Percentiles rank a stretch among this genome's conserved stretches.
These are phyloP conservation scores for Stichodactyla mertensii DNA, from an alignment of 64 coral and sea anemone genomes.

Conservation along the genomic window DNA sequence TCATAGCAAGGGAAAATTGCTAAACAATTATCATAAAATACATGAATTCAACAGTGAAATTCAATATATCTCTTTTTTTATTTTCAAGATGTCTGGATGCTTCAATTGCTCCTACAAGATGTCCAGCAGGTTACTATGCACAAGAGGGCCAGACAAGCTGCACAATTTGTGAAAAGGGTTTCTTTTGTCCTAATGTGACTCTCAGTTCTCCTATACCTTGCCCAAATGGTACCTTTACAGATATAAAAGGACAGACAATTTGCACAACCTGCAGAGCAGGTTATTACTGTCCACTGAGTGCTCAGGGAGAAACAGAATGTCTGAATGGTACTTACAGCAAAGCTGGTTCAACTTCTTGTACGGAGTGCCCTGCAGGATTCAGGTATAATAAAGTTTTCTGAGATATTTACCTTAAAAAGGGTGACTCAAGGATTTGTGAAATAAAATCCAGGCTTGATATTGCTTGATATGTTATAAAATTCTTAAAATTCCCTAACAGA, in stretches of 20 bases:
- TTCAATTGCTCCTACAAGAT: slow-evolving; percentile 60
- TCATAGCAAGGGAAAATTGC: background rate
- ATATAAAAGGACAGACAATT: slow-evolving; percentile 14
- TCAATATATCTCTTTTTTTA: background rate
- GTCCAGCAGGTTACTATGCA: slow-evolving; percentile 64
- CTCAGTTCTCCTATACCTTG: slow-evolving; percentile 60
- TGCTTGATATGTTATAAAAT: too few species aligned
- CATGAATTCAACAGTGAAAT: background rate
- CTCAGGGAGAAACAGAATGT: slow-evolving; percentile 52
- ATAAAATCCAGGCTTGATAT: too few species aligned
- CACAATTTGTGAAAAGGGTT: slow-evolving; percentile 57
- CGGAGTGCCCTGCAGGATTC: slow-evolving; percentile 72
- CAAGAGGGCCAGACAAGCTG: slow-evolving; percentile 55
- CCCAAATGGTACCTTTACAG: slow-evolving; percentile 75
- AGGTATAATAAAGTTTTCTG: slow-evolving; percentile 22
- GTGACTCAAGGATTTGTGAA: too few species aligned
- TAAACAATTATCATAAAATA: too few species aligned
- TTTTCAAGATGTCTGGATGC: slow-evolving; percentile 63
- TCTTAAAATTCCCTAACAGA: too few species aligned
- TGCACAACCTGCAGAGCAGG: slow-evolving; percentile 65
- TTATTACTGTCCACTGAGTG: slow-evolving; percentile 42
- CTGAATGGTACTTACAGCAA: slow-evolving; percentile 81
- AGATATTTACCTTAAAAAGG: too few species aligned
- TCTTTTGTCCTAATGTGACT: slow-evolving; percentile 61
- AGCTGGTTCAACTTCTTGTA: slow-evolving; percentile 55